Evolutionary conservation across 2,113 vertebrate genomes (phyloP).

Genomic region (Poeciliopsis turrubarensis): DNA sequence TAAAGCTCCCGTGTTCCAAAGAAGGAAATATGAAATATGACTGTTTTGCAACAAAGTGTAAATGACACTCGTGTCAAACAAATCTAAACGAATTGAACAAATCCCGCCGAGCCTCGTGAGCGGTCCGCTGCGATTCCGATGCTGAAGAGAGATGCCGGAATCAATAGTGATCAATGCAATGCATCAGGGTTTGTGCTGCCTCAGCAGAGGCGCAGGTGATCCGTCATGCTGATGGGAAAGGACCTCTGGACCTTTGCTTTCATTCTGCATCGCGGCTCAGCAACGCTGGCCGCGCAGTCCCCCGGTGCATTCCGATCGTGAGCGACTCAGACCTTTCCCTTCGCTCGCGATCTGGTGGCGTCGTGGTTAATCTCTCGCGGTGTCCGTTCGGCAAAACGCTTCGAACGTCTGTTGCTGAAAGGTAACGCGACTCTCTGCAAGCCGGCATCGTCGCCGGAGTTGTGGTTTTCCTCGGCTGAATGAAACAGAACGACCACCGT

Average conservation of each 20-base stretch:
- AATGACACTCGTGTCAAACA: background rate
- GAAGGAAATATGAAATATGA: too few relatives aligned
- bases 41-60: too few relatives aligned
- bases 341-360: constrained; percentile 2
- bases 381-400: constrained; percentile 6
- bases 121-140: constrained; percentile 6
- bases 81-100: background rate
- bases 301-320: constrained; percentile 11
- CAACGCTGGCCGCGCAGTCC: constrained; percentile 1
- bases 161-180: constrained; percentile 50
- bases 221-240: constrained; percentile 45
- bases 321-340: background rate
- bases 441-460: too few relatives aligned
- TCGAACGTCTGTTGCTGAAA: background rate
- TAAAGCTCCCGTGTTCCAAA: too few relatives aligned
- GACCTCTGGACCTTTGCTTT: constrained; percentile 48
- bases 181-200: constrained; percentile 47
- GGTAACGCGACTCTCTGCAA: too few relatives aligned
- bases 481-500: constrained; percentile 20
- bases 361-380: constrained; percentile 2
- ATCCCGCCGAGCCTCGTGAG: background rate
- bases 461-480: too few relatives aligned
- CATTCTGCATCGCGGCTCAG: background rate
- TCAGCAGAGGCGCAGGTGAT: constrained; percentile 55
- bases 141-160: constrained; percentile 7